Percentiles rank a stretch among this genome's conserved stretches.
phyloP scores from a whole-genome alignment of 2,888 invertebrate genomes.

The Limnephilus marmoratus region DNA sequence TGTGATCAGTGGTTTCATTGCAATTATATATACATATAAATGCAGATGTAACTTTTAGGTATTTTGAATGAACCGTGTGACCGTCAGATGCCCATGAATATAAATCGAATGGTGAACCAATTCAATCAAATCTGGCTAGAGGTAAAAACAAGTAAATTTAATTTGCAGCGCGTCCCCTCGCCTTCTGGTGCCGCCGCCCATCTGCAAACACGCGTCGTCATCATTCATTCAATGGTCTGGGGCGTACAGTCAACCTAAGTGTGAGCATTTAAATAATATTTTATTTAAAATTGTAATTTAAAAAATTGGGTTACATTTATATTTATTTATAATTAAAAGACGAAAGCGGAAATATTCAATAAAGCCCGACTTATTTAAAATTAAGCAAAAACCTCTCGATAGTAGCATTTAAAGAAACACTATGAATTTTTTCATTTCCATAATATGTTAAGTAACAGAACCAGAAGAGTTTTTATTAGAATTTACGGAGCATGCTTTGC shows the following conservation, averaged over 20 bases:
- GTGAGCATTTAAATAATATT: background rate
- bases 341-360: too few species aligned
- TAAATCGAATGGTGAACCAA: slow-evolving; percentile 54
- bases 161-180: slow-evolving; percentile 47
- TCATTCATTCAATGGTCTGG: slow-evolving; percentile 33
- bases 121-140: slow-evolving; percentile 51
- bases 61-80: background rate
- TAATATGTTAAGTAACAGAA: too few species aligned
- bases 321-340: too few species aligned
- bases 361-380: too few species aligned
- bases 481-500: too few species aligned
- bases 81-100: slow-evolving; percentile 44
- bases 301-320: too few species aligned
- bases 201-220: slow-evolving; percentile 49
- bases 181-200: slow-evolving; percentile 36
- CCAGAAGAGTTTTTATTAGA: too few species aligned
- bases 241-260: slow-evolving; percentile 51
- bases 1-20: background rate
- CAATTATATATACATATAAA: background rate
- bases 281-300: too few species aligned
- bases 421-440: too few species aligned
- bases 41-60: background rate
- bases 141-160: slow-evolving; percentile 56
- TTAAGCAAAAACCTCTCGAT: too few species aligned
- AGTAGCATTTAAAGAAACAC: too few species aligned